Percentiles rank a stretch among this genome's conserved stretches.
These are phyloP conservation scores for Baccha elongata DNA, from an alignment of 2,888 invertebrate species.

Conservation along the genomic window DNA sequence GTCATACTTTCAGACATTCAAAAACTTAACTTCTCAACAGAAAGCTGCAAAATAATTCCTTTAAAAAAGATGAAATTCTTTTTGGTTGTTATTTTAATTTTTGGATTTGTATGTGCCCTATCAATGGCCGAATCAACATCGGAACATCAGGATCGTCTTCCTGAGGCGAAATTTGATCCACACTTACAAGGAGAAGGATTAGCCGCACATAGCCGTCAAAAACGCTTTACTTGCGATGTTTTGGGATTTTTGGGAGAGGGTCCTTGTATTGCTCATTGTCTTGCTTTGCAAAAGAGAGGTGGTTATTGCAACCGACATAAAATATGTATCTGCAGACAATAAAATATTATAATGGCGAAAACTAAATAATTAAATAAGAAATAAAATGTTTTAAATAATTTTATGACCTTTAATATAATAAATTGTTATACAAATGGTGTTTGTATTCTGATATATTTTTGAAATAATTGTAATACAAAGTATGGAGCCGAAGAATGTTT, in stretches of 20 bases:
- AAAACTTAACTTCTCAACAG: not conserved
- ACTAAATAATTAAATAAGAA: no score
- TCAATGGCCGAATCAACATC: not conserved
- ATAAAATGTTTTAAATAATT: no score
- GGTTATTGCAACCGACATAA: constrained; percentile 80
- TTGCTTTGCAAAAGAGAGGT: constrained; percentile 78
- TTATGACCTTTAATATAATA: no score
- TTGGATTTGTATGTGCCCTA: not conserved
- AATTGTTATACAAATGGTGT: no score
- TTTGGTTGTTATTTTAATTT: not conserved
- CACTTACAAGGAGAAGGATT: not conserved
- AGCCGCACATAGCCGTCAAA: constrained; percentile 76
- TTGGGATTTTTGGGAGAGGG: constrained; percentile 78
- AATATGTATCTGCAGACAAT: constrained; percentile 80
- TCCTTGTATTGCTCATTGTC: constrained; percentile 82
- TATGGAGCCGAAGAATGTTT: no score
- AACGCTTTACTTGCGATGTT: constrained; percentile 82
- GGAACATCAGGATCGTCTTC: not conserved
- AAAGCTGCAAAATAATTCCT: not conserved
- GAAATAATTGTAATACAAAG: no score
- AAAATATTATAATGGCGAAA: no score
- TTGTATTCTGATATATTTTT: no score
- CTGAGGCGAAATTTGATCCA: not conserved
- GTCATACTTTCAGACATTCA: not conserved
- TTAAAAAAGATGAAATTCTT: not conserved